These are phyloP conservation scores for Cassiopea xamachana DNA, from an alignment of 30 jellyfish, hydroid and myxozoan genomes.

Conservation along the genomic window DNA sequence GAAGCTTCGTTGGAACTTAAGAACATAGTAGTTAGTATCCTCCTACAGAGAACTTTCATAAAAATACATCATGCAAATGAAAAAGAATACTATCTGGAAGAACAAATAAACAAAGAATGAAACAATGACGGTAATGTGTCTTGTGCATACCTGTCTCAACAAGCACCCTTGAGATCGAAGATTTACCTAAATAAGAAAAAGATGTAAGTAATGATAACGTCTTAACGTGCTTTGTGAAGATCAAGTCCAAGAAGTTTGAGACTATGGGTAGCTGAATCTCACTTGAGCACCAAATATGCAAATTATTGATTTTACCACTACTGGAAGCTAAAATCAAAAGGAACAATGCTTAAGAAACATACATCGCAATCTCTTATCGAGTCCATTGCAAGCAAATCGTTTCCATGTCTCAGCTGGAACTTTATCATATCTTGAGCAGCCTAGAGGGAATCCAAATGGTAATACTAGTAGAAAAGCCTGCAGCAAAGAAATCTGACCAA, in stretches of 20 bases:
- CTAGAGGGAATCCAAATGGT: conserved; percentile 10
- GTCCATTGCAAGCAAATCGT: conserved; percentile 97
- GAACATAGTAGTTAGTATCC: no score
- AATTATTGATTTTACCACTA: no score
- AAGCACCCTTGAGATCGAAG: conserved; percentile 46
- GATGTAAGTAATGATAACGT: no score
- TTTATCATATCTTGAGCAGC: conserved; percentile 95
- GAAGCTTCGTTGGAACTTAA: no score
- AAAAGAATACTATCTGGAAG: background rate
- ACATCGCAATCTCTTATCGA: conserved; percentile 89
- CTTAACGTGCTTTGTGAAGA: no score
- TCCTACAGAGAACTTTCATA: no score
- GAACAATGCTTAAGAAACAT: background rate
- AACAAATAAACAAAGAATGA: background rate
- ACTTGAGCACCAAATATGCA: no score
- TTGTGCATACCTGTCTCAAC: background rate
- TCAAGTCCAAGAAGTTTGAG: no score
- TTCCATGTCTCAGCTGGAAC: conserved; percentile 97
- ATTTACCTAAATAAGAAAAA: background rate
- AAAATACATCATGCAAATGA: background rate
- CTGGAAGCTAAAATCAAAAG: no score
- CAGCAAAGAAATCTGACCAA: background rate
- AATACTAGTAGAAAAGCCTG: background rate
- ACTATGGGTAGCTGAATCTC: no score
- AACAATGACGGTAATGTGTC: background rate